Conservation (phyloP, 2,888 invertebrate species). For the Calameuta pallipes region DNA sequence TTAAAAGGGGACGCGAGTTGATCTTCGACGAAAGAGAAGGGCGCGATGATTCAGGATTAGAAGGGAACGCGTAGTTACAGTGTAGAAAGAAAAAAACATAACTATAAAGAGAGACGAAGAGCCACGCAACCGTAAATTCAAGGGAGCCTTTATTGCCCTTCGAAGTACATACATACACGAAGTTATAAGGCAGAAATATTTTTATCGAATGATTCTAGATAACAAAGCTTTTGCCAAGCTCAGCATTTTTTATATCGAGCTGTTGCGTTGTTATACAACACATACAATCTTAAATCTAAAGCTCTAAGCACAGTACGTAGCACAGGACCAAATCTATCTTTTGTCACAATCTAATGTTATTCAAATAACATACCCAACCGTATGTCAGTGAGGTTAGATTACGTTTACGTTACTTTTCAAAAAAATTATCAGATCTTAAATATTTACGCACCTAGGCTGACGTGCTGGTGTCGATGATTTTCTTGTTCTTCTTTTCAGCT, state of each 20-base stretch:
- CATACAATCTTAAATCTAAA: no score
- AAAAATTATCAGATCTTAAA: no score
- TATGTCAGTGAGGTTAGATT: no score
- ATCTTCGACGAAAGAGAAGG: not conserved
- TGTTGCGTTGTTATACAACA: no score
- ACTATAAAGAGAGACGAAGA: not conserved
- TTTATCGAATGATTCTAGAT: not conserved
- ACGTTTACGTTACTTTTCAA: no score
- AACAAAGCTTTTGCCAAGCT: not conserved
- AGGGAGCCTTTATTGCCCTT: not conserved
- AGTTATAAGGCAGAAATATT: not conserved
- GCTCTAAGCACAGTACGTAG: not conserved
- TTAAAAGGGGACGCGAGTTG: not conserved
- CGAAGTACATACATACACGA: not conserved
- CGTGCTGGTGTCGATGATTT: not conserved
- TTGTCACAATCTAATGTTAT: no score
- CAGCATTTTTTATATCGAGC: not conserved
- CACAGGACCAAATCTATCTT: not conserved
- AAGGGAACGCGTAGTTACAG: no score
- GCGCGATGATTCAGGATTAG: no score
- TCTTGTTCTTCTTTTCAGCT: constrained; percentile 61
- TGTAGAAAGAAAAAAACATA: not conserved
- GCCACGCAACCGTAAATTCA: not conserved
- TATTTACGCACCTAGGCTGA: not conserved
- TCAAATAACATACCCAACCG: no score